Evolutionary conservation across 2,113 vertebrate species (phyloP), one percentile per base, ranked within the genome.

Genomic region (Tauraco erythrolophus): DNA sequence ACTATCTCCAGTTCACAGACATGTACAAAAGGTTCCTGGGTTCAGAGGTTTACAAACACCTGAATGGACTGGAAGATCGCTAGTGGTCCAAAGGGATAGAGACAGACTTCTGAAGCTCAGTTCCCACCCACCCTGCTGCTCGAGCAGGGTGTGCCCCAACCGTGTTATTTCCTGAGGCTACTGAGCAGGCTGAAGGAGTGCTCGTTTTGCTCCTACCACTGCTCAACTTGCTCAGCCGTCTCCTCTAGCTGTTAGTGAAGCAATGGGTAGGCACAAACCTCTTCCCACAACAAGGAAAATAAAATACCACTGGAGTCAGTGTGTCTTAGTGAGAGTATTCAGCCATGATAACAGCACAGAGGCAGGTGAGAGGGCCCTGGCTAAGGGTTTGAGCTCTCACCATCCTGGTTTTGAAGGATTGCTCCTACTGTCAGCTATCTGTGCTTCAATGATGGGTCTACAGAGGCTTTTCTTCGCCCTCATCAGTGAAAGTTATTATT

Each of bases 221-320:
- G 74, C 65, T 96, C 53, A 3, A 35, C 87, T 94, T 56, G 89
- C 91, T 96, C 89, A 82, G 87, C 84, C 3, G 3, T 95, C 93
- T 89, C 53, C 84, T 65, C 33, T 61, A 79, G 87, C 77, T 95
- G 39, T 45, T 68, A 61, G 60, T 92, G 95, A 92, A 75, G 96
- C 92, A 93, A 76, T 37, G 89, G 88, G 90, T 69, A 92, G 81
- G 70, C 48, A 91, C 31, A 89, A 88, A 24, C 41, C 45, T 89
- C 74, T 83, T 69, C 74, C 96, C 96, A 96, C 96, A 96, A 96
- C 87, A 96, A 95, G 96, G 89, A 72, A 53, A 41, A 72, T 53
- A 68, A 92, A 96, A 95, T 53, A 94, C 92, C 4, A 0, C 93
- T 92, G 96, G 96, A 97, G 96, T 39, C 96, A 19, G 93, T 2